These are phyloP conservation scores for Eurystomus glaucurus DNA, from an alignment of 2,797 vertebrate species.

Conservation along the genomic window DNA sequence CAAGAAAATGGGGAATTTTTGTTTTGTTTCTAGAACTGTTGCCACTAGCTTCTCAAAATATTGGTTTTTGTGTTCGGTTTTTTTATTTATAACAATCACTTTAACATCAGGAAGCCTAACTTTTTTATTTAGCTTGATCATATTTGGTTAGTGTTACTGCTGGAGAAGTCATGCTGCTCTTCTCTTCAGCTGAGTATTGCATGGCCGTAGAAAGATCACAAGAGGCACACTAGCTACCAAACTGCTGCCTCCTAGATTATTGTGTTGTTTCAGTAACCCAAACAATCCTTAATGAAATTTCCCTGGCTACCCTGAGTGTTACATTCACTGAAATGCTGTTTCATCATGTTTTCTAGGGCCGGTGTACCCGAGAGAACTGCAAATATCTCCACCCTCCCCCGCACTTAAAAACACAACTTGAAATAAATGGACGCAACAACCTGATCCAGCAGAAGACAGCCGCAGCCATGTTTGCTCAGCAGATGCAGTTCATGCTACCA, in stretches of 20 bases:
- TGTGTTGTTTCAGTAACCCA: slow-evolving; percentile 18
- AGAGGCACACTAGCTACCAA: neutral
- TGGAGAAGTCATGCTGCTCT: neutral
- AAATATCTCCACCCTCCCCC: slow-evolving; percentile 98
- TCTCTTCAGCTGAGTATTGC: neutral
- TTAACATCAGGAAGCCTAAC: neutral
- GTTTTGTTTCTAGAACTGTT: neutral
- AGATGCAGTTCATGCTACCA: slow-evolving; percentile 97
- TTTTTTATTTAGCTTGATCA: neutral
- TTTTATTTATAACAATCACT: neutral
- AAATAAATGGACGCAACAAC: slow-evolving; percentile 98
- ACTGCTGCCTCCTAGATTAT: fast-evolving
- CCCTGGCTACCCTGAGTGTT: neutral
- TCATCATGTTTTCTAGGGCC: slow-evolving; percentile 85
- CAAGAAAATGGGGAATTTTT: neutral
- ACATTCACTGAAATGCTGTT: slow-evolving; percentile 13
- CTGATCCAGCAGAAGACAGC: slow-evolving; percentile 98
- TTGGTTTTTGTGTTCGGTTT: neutral
- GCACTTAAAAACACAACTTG: slow-evolving; percentile 97
- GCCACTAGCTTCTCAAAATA: neutral
- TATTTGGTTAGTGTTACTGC: neutral
- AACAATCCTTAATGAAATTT: slow-evolving; percentile 26
- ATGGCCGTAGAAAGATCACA: neutral
- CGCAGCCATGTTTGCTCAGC: slow-evolving; percentile 97
- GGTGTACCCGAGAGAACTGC: slow-evolving; percentile 97